Evolutionary conservation across 53 echinoderm and acorn worm genomes (phyloP).

Genomic region (Patiria pectinifera): DNA sequence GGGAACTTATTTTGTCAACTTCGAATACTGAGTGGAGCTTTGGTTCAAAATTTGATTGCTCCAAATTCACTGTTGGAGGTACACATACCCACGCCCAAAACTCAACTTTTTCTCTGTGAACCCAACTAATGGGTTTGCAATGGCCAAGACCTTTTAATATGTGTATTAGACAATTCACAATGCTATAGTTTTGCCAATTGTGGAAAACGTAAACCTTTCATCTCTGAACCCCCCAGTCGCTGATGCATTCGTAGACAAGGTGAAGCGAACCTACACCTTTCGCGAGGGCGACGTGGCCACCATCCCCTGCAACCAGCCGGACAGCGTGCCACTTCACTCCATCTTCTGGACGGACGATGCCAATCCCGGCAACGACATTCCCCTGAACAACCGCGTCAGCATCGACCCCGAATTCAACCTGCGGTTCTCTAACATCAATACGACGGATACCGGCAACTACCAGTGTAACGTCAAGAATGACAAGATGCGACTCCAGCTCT

Average conservation of each 20-base stretch:
- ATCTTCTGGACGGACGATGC: slow-evolving; percentile 64
- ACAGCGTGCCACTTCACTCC: slow-evolving; percentile 21
- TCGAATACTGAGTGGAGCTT: too few species aligned
- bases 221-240: background rate
- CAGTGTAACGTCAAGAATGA: slow-evolving; percentile 65
- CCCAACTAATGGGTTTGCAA: too few species aligned
- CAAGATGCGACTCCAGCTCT: slow-evolving; percentile 25
- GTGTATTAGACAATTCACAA: too few species aligned
- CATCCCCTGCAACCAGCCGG: slow-evolving; percentile 41
- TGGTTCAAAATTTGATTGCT: too few species aligned
- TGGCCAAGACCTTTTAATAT: too few species aligned
- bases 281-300: background rate
- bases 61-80: too few species aligned
- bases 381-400: slow-evolving; percentile 59
- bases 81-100: too few species aligned
- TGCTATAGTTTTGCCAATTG: too few species aligned
- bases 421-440: slow-evolving; percentile 36
- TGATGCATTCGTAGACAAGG: background rate
- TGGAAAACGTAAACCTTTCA: too few species aligned
- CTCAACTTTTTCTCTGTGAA: too few species aligned
- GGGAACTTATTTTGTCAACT: too few species aligned
- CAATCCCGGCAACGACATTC: slow-evolving; percentile 42
- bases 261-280: background rate
- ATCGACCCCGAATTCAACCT: slow-evolving; percentile 52
- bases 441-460: slow-evolving; percentile 31